Evolutionary conservation across 2,113 vertebrate species (phyloP).

Genomic region (Ramphastos sulfuratus): DNA sequence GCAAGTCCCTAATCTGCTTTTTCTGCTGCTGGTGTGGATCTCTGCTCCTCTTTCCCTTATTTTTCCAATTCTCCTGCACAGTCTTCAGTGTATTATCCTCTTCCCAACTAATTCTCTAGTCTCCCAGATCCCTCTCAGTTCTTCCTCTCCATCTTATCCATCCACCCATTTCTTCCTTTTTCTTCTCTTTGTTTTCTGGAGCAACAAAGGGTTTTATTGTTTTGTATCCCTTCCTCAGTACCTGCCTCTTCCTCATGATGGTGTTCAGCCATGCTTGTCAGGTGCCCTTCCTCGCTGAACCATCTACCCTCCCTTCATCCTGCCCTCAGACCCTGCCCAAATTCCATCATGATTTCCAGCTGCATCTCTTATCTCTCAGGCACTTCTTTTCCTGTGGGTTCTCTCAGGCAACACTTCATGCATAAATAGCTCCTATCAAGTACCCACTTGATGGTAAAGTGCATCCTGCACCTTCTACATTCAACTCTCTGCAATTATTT

Average conservation of each 20-base stretch:
- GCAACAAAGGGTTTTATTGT: neutral
- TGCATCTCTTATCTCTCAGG: neutral
- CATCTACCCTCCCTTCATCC: neutral
- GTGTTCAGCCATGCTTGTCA: neutral
- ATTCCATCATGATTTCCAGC: slow-evolving; percentile 31
- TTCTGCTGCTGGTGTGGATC: neutral
- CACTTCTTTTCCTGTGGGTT: neutral
- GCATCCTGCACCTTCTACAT: slow-evolving; percentile 59
- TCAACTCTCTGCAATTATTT: slow-evolving; percentile 48
- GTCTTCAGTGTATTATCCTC: neutral
- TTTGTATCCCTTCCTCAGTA: neutral
- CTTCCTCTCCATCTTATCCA: neutral
- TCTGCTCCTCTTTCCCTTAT: neutral
- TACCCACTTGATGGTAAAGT: slow-evolving; percentile 50
- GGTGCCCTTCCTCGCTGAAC: neutral
- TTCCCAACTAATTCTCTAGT: neutral
- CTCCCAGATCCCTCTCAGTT: neutral
- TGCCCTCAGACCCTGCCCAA: neutral
- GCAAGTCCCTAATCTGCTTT: neutral
- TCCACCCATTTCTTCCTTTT: neutral
- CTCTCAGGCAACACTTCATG: slow-evolving; percentile 33
- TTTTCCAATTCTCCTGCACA: neutral
- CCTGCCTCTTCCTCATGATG: neutral
- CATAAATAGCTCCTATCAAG: slow-evolving; percentile 62
- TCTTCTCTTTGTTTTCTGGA: neutral